A percentile compares a stretch with the other conserved stretches of the same genome.
Conservation (phyloP, 2,888 invertebrate species). For the Zygothrica quintamaculata region DNA sequence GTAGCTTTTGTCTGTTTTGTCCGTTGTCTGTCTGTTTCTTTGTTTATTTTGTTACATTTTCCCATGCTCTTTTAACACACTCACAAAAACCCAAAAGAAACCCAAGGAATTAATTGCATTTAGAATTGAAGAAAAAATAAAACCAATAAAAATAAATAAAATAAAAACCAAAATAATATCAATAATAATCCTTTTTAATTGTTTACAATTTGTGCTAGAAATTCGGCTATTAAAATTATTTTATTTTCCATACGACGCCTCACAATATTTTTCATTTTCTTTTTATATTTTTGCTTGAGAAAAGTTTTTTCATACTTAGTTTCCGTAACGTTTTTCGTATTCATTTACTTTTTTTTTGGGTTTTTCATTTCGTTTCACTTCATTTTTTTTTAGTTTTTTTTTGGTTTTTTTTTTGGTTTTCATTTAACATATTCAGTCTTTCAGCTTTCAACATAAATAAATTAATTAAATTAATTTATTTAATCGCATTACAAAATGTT, state of each 20-base stretch:
- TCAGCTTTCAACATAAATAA: slow-evolving; percentile 80
- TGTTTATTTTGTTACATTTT: slow-evolving; percentile 38
- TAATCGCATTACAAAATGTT: slow-evolving; percentile 69
- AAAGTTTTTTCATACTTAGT: slow-evolving; percentile 57
- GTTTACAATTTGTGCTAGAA: slow-evolving; percentile 76
- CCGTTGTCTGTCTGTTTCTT: slow-evolving; percentile 43
- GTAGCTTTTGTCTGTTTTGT: slow-evolving; percentile 40
- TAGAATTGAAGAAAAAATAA: slow-evolving; percentile 36
- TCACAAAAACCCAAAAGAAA: no score
- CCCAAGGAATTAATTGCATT: slow-evolving; percentile 62
- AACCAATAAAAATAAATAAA: slow-evolving; percentile 41
- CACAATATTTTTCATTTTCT: slow-evolving; percentile 13
- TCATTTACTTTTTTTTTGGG: slow-evolving; percentile 17
- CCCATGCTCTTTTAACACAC: slow-evolving; percentile 53
- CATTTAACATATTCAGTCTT: slow-evolving; percentile 83
- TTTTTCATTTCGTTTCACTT: slow-evolving; percentile 26
- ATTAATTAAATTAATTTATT: slow-evolving; percentile 83
- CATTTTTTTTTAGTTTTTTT: slow-evolving; percentile 32
- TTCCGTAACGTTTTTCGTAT: slow-evolving; percentile 34
- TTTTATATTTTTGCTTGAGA: slow-evolving; percentile 54
- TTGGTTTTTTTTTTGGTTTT: slow-evolving; percentile 43
- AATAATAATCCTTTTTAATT: slow-evolving; percentile 50
- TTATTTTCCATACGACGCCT: slow-evolving; percentile 57
- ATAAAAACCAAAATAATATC: slow-evolving; percentile 25
- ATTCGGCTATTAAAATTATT: slow-evolving; percentile 80